Evolutionary conservation across 35 echinoderm and acorn worm genomes (phyloP), one percentile per base, ranked within the genome.

Genomic region (Diadema setosum): DNA sequence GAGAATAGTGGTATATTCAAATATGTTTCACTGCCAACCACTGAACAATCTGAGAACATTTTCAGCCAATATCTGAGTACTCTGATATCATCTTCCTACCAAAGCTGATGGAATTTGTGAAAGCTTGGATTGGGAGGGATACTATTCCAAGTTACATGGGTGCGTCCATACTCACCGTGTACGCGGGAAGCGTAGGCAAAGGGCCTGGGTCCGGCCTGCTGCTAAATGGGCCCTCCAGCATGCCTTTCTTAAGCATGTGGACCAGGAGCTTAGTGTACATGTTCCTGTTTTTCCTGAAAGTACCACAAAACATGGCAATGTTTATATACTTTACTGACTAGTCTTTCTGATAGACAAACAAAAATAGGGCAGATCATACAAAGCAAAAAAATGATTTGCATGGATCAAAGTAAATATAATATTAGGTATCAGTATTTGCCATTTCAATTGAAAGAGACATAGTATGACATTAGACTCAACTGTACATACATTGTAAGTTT

Each of bases 191-290:
- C 2, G 96, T 98, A 44, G 88, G 65, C 15, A 98, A 37, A 29
- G 63, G 85, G 46, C 96, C 96, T 46, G 85, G 81, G 24, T 94
- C 89, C 27, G 96, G 96, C 56, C 86, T 83, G 64, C 87, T 89
- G 17, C 69, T 81, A n/a, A 94, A 98, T 45, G 96, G 96, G 15
- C 91, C 96, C 86, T 98, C 92, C 4, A 98, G 37, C 6, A 94
- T 41, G 15, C 75, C 81, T 87, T 94, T 98, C 80, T 98, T 94
- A 34, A 98, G 81, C 96, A 98, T 98, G 52, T 98, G 92, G 26
- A 94, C 81, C 32, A 98, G 63, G 17, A 98, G 82, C 25, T 92
- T 94, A 23, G 85, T 50, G 83, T 98, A 98, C 92, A 94, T 91
- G 80, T 98, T 98, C 15, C 92, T 56, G 46, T 94, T 98, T 44